These are phyloP conservation scores for Eilema griseolum DNA, from an alignment of 2,888 invertebrate genomes.

Conservation along the genomic window DNA sequence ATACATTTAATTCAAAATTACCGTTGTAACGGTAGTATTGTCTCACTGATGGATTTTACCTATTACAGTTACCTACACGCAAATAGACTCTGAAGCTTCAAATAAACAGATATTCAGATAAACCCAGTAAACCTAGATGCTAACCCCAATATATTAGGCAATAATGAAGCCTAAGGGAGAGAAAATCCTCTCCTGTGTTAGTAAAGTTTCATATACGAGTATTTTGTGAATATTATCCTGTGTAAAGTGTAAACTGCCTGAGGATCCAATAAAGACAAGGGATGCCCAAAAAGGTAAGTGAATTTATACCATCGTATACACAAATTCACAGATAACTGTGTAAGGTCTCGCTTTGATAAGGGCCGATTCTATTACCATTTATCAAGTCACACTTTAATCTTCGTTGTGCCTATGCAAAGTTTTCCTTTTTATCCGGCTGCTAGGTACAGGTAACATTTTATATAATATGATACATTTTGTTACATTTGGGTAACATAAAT, in stretches of 20 bases:
- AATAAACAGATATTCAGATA: no score
- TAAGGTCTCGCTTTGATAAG: constrained; percentile 15
- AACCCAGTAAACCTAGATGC: no score
- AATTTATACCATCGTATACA: constrained; percentile 20
- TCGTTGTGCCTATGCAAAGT: constrained; percentile 45
- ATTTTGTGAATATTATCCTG: not conserved
- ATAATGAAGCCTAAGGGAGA: not conserved
- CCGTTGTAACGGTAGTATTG: no score
- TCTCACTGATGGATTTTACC: no score
- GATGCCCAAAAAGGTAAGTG: constrained; percentile 18
- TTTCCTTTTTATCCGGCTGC: constrained; percentile 34
- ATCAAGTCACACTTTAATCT: constrained; percentile 15
- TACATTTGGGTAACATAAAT: no score
- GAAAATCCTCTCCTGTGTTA: not conserved
- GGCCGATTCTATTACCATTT: constrained; percentile 23
- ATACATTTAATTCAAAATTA: no score
- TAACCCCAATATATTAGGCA: no score
- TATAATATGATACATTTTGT: no score
- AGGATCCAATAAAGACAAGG: constrained; percentile 13
- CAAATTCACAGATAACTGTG: constrained; percentile 17
- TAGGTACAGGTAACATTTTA: not conserved
- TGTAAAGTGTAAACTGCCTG: constrained; percentile 10
- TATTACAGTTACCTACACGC: no score
- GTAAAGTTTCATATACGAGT: not conserved
- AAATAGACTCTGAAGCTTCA: no score